Percentiles rank a stretch among this genome's conserved stretches.
Evolutionary conservation across 2,888 invertebrate genomes (phyloP).

Genomic region (Hyles lineata): DNA sequence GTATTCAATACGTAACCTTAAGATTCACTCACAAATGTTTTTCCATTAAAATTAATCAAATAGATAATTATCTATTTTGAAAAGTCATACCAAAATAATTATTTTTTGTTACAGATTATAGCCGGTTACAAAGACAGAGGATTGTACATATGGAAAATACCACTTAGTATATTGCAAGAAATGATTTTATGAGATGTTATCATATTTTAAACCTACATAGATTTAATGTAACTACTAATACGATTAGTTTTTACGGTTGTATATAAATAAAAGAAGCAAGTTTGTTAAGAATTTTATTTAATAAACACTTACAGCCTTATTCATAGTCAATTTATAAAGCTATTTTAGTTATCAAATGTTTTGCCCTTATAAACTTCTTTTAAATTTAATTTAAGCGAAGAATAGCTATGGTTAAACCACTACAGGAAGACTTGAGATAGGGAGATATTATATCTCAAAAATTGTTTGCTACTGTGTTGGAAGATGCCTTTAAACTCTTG

Average conservation of each 20-base stretch:
- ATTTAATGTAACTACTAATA: constrained; percentile 33
- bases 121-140: constrained; percentile 88
- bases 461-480: too few species aligned
- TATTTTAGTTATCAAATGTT: too few species aligned
- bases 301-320: not conserved
- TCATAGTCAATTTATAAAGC: not conserved
- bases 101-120: constrained; percentile 84
- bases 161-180: constrained; percentile 76
- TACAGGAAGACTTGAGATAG: too few species aligned
- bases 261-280: constrained; percentile 40
- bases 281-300: constrained; percentile 30
- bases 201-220: constrained; percentile 34
- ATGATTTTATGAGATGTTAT: constrained; percentile 72
- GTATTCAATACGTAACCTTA: too few species aligned
- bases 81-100: not conserved
- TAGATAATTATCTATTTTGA: too few species aligned
- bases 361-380: too few species aligned
- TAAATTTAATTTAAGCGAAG: too few species aligned
- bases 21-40: too few species aligned
- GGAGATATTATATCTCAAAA: too few species aligned
- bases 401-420: too few species aligned
- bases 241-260: constrained; percentile 37
- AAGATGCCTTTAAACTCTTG: too few species aligned
- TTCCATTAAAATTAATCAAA: too few species aligned
- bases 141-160: constrained; percentile 87